Evolutionary conservation across 1,140 invertebrate species (phyloP).

Genomic region (Probaryconus sp.): DNA sequence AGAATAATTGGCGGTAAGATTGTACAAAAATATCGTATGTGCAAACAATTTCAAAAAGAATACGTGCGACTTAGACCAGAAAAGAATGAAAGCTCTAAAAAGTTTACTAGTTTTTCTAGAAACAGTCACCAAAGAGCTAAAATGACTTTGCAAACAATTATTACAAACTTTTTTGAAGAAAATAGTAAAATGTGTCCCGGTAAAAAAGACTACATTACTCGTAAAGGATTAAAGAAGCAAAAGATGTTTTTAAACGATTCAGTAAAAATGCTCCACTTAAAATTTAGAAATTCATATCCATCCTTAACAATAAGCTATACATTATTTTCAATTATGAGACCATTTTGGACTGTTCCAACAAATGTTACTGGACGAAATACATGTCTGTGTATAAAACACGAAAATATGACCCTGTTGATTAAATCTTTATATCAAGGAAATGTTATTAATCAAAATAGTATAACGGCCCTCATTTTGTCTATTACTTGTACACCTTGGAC

Average conservation of each 20-base stretch:
- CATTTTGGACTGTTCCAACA: constrained; percentile 33
- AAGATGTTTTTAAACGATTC: constrained; percentile 37
- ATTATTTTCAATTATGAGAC: constrained; percentile 25
- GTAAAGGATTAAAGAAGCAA: constrained; percentile 68
- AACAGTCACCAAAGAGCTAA: not conserved
- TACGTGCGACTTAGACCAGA: constrained; percentile 5
- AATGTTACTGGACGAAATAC: constrained; percentile 33
- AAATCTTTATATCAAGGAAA: constrained; percentile 14
- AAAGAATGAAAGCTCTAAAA: constrained; percentile 20
- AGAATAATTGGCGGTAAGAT: constrained; percentile 7
- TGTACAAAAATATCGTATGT: constrained; percentile 1
- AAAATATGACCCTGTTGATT: constrained; percentile 24
- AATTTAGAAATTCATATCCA: constrained; percentile 16
- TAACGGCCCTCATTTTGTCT: not conserved
- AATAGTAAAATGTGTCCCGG: constrained; percentile 18
- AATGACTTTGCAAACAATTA: not conserved
- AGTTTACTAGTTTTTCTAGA: not conserved
- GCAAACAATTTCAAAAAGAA: not conserved
- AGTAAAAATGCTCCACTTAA: constrained; percentile 13
- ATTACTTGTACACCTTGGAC: constrained; percentile 6
- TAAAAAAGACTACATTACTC: constrained; percentile 77
- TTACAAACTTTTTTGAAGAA: constrained; percentile 10
- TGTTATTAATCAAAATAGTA: constrained; percentile 9
- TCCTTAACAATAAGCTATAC: constrained; percentile 26
- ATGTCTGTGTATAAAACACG: constrained; percentile 37